Conservation (phyloP, 1,140 invertebrate species). For the Hyposmocoma kahamanoa region DNA sequence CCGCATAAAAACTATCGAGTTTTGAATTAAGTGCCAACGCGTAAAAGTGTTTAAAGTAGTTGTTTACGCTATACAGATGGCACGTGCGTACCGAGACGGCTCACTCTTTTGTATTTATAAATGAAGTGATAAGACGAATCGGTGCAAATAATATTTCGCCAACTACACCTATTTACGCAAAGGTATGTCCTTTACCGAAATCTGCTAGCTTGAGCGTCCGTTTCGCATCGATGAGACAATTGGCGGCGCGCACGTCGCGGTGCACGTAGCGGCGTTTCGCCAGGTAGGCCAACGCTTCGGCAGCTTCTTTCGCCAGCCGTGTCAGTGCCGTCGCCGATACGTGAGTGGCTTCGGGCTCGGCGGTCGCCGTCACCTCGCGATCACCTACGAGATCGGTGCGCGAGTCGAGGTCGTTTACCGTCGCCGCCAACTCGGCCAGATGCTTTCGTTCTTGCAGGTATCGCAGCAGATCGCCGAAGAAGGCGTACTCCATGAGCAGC, state of each 20-base stretch:
- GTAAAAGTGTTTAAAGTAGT: too few relatives aligned
- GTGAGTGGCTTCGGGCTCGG: constrained; percentile 82
- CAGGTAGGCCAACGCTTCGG: constrained; percentile 87
- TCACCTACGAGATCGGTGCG: too few relatives aligned
- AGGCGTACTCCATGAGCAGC: constrained; percentile 49
- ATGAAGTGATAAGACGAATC: too few relatives aligned
- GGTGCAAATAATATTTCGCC: too few relatives aligned
- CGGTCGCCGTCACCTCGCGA: constrained; percentile 35
- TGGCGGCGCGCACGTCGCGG: constrained; percentile 89
- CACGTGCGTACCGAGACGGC: too few relatives aligned
- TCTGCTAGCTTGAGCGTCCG: constrained; percentile 91
- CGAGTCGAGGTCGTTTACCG: too few relatives aligned
- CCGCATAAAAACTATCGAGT: too few relatives aligned
- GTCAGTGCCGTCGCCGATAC: constrained; percentile 84
- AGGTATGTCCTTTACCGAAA: constrained; percentile 81
- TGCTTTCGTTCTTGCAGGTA: constrained; percentile 31
- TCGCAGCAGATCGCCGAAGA: constrained; percentile 34
- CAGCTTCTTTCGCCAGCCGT: constrained; percentile 90
- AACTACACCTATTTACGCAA: too few relatives aligned
- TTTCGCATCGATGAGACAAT: constrained; percentile 89
- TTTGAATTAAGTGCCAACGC: too few relatives aligned
- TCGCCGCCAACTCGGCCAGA: constrained; percentile 13
- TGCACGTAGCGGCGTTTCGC: constrained; percentile 87
- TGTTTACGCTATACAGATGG: too few relatives aligned
- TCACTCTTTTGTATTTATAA: too few relatives aligned